phyloP scores from a whole-genome alignment of 2,888 invertebrate genomes.

The Eupithecia subumbrata region DNA sequence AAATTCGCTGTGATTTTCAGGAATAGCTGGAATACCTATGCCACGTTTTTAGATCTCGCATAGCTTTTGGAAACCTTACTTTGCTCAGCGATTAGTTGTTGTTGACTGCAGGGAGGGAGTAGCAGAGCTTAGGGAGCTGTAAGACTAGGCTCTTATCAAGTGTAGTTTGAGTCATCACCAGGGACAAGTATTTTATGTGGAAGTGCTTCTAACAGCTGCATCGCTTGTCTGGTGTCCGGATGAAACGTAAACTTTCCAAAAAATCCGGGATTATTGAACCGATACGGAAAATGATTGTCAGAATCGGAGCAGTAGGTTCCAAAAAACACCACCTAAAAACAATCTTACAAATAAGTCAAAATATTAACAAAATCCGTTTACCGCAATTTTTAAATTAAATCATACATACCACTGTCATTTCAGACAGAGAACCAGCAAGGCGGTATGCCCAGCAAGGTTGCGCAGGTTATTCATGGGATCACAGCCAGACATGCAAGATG shows the following conservation, averaged over 20 bases:
- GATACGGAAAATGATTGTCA: too few species aligned
- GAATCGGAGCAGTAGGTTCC: too few species aligned
- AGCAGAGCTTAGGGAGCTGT: too few species aligned
- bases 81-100: too few species aligned
- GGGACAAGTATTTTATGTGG: background rate
- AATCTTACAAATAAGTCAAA: too few species aligned
- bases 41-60: too few species aligned
- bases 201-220: background rate
- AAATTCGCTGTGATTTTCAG: background rate
- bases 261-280: background rate
- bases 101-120: too few species aligned
- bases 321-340: too few species aligned
- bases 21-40: background rate
- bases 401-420: background rate
- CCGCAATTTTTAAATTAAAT: background rate
- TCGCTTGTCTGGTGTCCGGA: background rate
- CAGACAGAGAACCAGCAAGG: constrained; percentile 6
- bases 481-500: constrained; percentile 59
- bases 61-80: background rate
- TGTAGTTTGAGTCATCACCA: background rate
- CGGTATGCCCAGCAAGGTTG: constrained; percentile 1
- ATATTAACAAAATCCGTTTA: background rate
- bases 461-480: constrained; percentile 51
- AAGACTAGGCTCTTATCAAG: too few species aligned
- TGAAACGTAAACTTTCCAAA: background rate